Evolutionary conservation across 2,888 invertebrate genomes (phyloP).

Genomic region (Aspidiotus rigidus): DNA sequence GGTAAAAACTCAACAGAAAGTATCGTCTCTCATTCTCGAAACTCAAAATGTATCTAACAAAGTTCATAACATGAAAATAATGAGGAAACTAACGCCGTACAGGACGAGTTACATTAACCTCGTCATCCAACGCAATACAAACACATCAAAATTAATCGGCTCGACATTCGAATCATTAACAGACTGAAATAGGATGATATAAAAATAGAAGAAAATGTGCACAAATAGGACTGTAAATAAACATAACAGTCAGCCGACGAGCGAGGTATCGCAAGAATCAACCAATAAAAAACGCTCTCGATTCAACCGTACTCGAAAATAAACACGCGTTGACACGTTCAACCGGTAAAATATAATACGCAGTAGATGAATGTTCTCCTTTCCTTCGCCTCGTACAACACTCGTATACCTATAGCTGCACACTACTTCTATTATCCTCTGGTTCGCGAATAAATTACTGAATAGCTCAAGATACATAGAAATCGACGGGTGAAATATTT

Average conservation of each 20-base stretch:
- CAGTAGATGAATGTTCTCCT: too few relatives aligned
- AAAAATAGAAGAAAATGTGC: not conserved
- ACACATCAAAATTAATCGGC: too few relatives aligned
- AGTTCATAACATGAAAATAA: not conserved
- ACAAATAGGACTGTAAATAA: constrained; percentile 2
- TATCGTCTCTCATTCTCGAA: not conserved
- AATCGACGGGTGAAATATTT: too few relatives aligned
- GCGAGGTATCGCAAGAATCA: too few relatives aligned
- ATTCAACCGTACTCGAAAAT: not conserved
- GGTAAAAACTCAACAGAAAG: not conserved
- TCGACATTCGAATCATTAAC: not conserved
- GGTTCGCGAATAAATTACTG: too few relatives aligned
- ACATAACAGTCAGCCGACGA: not conserved
- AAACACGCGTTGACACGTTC: not conserved
- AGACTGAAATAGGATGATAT: not conserved
- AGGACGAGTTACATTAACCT: not conserved
- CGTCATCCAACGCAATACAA: not conserved
- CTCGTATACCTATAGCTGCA: too few relatives aligned
- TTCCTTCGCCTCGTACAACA: too few relatives aligned
- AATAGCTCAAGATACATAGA: too few relatives aligned
- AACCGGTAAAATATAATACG: not conserved
- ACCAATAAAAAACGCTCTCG: too few relatives aligned
- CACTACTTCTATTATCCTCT: too few relatives aligned
- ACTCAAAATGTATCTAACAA: not conserved
- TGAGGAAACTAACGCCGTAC: not conserved